A percentile compares a stretch with the other conserved stretches of the same genome.
phyloP scores from a whole-genome alignment of 2,797 vertebrate genomes.

The Falco naumanni region DNA sequence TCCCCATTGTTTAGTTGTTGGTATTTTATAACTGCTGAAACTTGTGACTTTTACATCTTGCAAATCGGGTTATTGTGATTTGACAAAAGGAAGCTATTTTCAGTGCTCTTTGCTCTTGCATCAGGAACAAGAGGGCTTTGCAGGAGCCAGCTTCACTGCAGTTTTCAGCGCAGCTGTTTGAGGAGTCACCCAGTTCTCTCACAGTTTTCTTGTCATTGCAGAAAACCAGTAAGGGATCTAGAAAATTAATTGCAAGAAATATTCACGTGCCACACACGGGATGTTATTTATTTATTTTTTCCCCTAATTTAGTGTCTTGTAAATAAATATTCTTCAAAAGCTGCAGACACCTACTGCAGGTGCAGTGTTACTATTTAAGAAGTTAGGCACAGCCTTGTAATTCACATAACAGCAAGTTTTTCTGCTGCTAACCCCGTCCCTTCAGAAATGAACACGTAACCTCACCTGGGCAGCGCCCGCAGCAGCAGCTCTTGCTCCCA shows the following conservation, averaged over 20 bases:
- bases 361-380: neutral
- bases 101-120: neutral
- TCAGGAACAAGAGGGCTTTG: neutral
- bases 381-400: neutral
- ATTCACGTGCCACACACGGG: neutral
- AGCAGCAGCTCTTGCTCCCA: neutral
- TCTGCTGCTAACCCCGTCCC: neutral
- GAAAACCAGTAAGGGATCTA: neutral
- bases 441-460: neutral
- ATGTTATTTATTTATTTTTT: neutral
- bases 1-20: neutral
- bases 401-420: neutral
- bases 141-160: neutral
- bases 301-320: neutral
- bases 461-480: neutral
- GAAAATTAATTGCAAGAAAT: neutral
- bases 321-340: neutral
- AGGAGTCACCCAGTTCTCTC: neutral
- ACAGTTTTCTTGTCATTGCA: neutral
- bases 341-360: neutral
- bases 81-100: neutral
- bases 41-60: neutral
- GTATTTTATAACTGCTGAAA: neutral
- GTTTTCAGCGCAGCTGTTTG: neutral
- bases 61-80: neutral